phyloP scores from a whole-genome alignment of 1,140 invertebrate genomes.

The Apis florea region DNA sequence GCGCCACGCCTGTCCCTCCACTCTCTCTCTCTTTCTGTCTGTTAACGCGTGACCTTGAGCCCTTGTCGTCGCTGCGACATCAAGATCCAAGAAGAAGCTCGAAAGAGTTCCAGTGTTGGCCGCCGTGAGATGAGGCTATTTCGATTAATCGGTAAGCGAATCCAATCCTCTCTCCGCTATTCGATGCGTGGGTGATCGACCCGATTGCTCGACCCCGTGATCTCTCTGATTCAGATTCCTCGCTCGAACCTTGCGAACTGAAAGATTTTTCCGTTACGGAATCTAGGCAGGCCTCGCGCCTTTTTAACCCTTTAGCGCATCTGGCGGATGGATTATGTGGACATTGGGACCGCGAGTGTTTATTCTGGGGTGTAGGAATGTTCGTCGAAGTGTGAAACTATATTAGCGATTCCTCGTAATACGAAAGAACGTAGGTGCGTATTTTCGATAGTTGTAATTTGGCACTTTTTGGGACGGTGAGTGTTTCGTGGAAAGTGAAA shows the following conservation, averaged over 20 bases:
- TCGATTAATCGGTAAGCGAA: conserved; percentile 46
- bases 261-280: background rate
- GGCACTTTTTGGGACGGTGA: background rate
- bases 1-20: conserved; percentile 48
- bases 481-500: too few relatives aligned
- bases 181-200: conserved; percentile 27
- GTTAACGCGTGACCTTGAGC: conserved; percentile 38
- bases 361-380: background rate
- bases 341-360: background rate
- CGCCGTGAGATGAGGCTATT: conserved; percentile 24
- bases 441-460: background rate
- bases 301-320: conserved; percentile 3
- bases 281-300: background rate
- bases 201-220: background rate
- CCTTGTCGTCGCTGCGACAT: conserved; percentile 23
- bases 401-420: background rate
- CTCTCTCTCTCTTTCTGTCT: background rate
- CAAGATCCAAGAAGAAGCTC: conserved; percentile 19
- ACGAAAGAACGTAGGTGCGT: background rate
- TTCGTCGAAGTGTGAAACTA: background rate
- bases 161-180: background rate
- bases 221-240: background rate
- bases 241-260: background rate
- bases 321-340: background rate
- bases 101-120: background rate